phyloP scores from a whole-genome alignment of 2,797 vertebrate genomes.

The Mormyrops boulengeri region DNA sequence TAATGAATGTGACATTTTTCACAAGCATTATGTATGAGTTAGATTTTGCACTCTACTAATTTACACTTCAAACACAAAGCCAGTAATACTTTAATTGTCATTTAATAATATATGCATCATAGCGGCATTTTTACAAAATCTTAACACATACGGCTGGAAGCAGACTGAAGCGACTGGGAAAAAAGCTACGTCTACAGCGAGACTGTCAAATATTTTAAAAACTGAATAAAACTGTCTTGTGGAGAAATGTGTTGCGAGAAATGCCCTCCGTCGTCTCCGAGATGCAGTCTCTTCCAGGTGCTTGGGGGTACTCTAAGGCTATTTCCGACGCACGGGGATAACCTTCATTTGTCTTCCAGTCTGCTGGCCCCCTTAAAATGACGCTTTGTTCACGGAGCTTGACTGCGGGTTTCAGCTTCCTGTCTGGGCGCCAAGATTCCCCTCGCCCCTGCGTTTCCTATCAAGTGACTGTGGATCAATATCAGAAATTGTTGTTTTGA shows the following conservation, averaged over 20 bases:
- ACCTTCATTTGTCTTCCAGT: constrained; percentile 43
- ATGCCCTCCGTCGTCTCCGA: background rate
- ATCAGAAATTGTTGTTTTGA: constrained; percentile 31
- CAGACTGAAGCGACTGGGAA: background rate
- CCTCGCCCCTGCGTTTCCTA: constrained; percentile 23
- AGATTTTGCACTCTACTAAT: background rate
- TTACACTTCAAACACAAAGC: constrained; percentile 8
- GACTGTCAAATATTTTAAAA: background rate
- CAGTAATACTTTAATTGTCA: constrained; percentile 8
- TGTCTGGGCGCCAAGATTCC: constrained; percentile 28
- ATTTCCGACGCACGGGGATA: constrained; percentile 23
- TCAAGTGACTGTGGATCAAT: constrained; percentile 43
- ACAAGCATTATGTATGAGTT: background rate
- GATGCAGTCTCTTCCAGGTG: background rate
- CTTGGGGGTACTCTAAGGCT: background rate
- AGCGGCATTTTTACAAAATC: background rate
- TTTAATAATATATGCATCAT: background rate
- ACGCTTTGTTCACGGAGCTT: constrained; percentile 32
- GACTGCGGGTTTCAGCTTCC: constrained; percentile 30
- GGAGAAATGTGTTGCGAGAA: background rate
- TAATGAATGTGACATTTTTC: background rate
- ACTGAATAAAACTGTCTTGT: background rate
- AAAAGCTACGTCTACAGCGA: background rate
- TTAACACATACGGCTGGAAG: background rate
- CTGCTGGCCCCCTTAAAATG: constrained; percentile 31